Base-by-base conservation (phyloP, 2,113 vertebrate genomes). In the Cygnus buccinator region DNA sequence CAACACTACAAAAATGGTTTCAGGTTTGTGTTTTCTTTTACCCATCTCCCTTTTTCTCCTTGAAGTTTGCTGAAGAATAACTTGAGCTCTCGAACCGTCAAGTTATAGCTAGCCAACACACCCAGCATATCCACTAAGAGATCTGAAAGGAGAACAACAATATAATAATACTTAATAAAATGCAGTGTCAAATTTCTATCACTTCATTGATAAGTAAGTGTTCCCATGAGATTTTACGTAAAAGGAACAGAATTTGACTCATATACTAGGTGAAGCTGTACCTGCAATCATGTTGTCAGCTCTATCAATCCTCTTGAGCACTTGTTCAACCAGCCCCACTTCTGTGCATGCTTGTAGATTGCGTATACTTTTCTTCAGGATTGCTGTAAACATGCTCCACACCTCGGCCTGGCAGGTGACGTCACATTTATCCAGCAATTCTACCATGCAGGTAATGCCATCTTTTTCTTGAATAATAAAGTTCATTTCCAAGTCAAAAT, bases 401-500 rank as follows among this genome's bases (percentile, higher is more conserved):
- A 99, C 98, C 97, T 99, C 99, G 5, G 99, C 99, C 97, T 99
- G 99, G 97, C 99, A 99, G 33, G 98, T 99, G 70, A 97, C 46
- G 28, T 99, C 99, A 91, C 99, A 99, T 89, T 99, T 99, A 94
- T 99, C 99, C 97, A 99, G 70, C 41, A 99, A 97, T 87, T 99
- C 99, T 72, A 99, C 98, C 99, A 99, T 99, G 96, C 99, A 99
- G 68, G 97, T 97, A 29, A 99, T 99, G 97, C 99, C 99, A 86
- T 99, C 99, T 4, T 96, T 97, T 96, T 99, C 99, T 98, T 99
- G 99, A 95, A 99, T 99, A 96, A 99, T 99, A 89, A 99, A 99
- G 98, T 99, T 99, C 98, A 99, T 99, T 97, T 99, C 99, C 95
- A 99, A 98, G 98, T 99, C 99, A 97, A 99, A 99, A 46, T 98